Evolutionary conservation across 2,888 invertebrate species (phyloP), one percentile per base, ranked within the genome.

Genomic region (Drosophila basisetae): DNA sequence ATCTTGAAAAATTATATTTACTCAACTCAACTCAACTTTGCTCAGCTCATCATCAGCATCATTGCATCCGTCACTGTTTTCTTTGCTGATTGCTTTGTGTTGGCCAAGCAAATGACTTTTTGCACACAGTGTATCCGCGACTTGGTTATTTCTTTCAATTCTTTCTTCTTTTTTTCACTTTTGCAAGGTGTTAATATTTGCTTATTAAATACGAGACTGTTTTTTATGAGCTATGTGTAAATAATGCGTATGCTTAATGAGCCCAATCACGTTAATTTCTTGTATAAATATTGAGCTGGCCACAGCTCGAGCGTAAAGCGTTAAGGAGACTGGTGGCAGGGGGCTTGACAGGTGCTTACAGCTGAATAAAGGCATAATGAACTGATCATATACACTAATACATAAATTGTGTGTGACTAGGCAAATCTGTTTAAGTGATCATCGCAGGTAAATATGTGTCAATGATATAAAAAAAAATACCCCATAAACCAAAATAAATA

Each of bases 1-100:
- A 88, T 90, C 88, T 91, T 88, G 90, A 91, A 90, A 88, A 88
- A 88, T 84, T 84, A 88, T 91, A 86, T 86, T 86, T 86, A 90
- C 85, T 39, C 85, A 86, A 83, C 78, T 81, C 47, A 16, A 47
- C 7, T 4, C 47, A 9, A 22, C 22, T 22, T 22, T 81, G 83
- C 90, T 53, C 85, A 89, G 79, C 74, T 78, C 85, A 90, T 90
- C 90, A 74, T 76, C 90, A 80, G 86, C 89, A 80, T 84, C 90
- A 79, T 87, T 83, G 67, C 75, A 60, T 60, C 64, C 64, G 68
- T 56, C 60, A 75, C 73, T 86, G 86, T 86, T 86, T 86, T 86
- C 89, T 77, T 86, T 83, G 91, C 86, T 86, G 86, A 86, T 86
- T 86, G 85, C 87, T 84, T 86, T 83, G 77, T 80, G 67, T 72